phyloP scores from a whole-genome alignment of 2,797 vertebrate species.

The Sebastes umbrosus region DNA sequence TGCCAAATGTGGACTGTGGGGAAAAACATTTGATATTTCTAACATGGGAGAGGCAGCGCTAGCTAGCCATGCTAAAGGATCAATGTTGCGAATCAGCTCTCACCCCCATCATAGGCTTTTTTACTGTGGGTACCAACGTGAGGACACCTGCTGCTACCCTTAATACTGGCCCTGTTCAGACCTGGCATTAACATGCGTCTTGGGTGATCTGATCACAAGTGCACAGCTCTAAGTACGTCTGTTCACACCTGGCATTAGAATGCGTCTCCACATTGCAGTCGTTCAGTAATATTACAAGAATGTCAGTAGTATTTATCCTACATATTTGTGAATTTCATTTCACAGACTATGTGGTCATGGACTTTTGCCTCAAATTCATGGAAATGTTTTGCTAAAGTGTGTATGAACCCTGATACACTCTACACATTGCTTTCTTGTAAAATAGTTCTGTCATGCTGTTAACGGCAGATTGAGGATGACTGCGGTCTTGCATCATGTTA shows the following conservation, averaged over 20 bases:
- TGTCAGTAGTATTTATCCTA: no score
- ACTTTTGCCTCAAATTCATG: not conserved
- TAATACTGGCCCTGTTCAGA: no score
- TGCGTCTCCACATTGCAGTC: no score
- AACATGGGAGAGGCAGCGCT: not conserved
- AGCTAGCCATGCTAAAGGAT: not conserved
- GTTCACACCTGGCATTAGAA: no score
- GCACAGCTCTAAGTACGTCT: no score
- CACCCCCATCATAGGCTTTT: no score
- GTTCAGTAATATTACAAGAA: no score
- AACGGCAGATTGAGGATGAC: slow-evolving; percentile 17
- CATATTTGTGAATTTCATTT: not conserved
- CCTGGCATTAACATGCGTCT: no score
- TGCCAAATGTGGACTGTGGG: not conserved
- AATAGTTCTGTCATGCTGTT: not conserved
- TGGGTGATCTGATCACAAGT: no score
- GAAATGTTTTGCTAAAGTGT: not conserved
- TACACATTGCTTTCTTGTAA: slow-evolving; percentile 10
- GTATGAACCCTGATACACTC: not conserved
- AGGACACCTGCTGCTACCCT: not conserved
- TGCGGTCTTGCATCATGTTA: slow-evolving; percentile 37
- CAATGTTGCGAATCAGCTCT: not conserved
- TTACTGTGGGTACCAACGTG: not conserved
- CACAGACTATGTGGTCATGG: not conserved
- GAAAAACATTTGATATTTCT: not conserved